These are phyloP conservation scores for Pseudomyrmex sp. DNA, from an alignment of 1,140 invertebrate species.

Conservation along the genomic window DNA sequence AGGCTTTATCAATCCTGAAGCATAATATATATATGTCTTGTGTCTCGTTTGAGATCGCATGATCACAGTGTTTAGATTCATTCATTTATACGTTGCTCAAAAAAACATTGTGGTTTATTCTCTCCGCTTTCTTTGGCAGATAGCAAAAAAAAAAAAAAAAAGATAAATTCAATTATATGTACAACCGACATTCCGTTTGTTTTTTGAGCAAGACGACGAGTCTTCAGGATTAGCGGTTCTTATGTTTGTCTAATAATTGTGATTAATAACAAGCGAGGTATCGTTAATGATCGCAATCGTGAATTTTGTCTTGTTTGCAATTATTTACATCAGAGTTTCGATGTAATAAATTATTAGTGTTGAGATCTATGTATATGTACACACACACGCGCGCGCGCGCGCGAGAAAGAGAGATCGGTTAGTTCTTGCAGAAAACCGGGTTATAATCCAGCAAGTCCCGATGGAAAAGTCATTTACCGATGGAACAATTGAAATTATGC, in stretches of 20 bases:
- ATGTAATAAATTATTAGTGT: conserved; percentile 12
- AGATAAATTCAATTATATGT: conserved; percentile 17
- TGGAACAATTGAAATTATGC: neutral
- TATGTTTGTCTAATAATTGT: conserved; percentile 34
- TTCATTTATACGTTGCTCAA: neutral
- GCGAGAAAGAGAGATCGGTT: neutral
- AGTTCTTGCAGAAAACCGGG: conserved; percentile 13
- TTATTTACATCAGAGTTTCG: conserved; percentile 48
- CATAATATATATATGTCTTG: neutral
- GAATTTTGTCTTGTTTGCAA: conserved; percentile 16
- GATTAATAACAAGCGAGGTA: conserved; percentile 40
- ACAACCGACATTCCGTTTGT: neutral
- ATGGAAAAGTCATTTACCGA: neutral
- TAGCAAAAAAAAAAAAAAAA: neutral
- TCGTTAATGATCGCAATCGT: conserved; percentile 19
- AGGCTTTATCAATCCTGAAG: conserved; percentile 11
- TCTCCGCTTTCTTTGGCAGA: neutral
- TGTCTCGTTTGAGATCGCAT: neutral
- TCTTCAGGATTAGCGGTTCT: conserved; percentile 7
- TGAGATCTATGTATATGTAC: neutral
- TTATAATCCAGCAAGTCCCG: neutral
- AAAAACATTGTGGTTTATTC: neutral
- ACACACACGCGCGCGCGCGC: neutral
- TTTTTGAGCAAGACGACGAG: conserved; percentile 28
- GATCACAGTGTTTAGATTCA: neutral